phyloP scores from a whole-genome alignment of 2,888 invertebrate species.

The Ernsta delagoae region DNA sequence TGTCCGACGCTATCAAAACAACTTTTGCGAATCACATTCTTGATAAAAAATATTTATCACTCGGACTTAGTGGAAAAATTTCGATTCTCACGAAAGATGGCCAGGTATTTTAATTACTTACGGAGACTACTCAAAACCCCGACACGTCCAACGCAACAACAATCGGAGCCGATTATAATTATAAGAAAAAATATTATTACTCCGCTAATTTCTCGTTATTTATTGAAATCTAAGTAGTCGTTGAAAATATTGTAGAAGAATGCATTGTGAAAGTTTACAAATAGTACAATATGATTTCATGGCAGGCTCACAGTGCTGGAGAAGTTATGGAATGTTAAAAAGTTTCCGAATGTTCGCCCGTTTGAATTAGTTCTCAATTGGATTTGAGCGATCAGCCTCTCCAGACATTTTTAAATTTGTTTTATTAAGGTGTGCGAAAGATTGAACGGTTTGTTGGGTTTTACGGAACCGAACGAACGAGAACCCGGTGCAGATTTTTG shows the following conservation, averaged over 20 bases:
- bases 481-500: not conserved
- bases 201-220: slow-evolving; percentile 20
- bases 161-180: slow-evolving; percentile 5
- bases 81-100: slow-evolving; percentile 11
- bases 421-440: slow-evolving; percentile 21
- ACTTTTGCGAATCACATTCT: not conserved
- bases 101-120: slow-evolving; percentile 1
- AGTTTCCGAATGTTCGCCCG: slow-evolving; percentile 40
- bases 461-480: not conserved
- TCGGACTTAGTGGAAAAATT: not conserved
- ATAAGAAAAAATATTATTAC: slow-evolving; percentile 9
- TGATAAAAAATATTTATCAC: not conserved
- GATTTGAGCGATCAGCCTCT: slow-evolving; percentile 6
- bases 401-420: slow-evolving; percentile 19
- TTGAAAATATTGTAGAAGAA: slow-evolving; percentile 27
- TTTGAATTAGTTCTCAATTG: slow-evolving; percentile 24
- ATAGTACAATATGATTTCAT: slow-evolving; percentile 44
- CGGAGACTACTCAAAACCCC: slow-evolving; percentile 13
- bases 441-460: slow-evolving; percentile 12
- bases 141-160: slow-evolving; percentile 15
- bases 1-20: not conserved
- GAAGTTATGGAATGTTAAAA: slow-evolving; percentile 45
- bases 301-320: slow-evolving; percentile 37
- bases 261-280: slow-evolving; percentile 39
- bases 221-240: slow-evolving; percentile 11